phyloP scores from a whole-genome alignment of 2,113 vertebrate species.

The Sylvicapra grimmia region DNA sequence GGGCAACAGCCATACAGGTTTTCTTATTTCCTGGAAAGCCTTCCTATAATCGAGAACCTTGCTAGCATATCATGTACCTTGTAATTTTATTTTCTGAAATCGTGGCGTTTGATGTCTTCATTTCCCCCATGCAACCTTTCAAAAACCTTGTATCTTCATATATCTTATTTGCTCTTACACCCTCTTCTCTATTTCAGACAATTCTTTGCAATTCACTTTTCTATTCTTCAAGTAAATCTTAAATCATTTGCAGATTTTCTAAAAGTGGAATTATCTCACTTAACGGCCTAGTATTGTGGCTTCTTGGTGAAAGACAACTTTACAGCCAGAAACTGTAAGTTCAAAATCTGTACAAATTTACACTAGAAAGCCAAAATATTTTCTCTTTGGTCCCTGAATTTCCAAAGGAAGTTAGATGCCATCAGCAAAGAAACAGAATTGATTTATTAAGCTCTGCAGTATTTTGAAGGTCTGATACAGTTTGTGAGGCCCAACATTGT shows the following conservation, averaged over 20 bases:
- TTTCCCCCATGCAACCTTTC: slow-evolving; percentile 25
- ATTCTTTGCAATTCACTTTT: slow-evolving; percentile 27
- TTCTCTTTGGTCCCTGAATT: slow-evolving; percentile 64
- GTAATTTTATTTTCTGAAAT: slow-evolving; percentile 55
- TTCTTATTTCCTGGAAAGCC: slow-evolving; percentile 40
- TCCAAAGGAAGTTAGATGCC: slow-evolving; percentile 53
- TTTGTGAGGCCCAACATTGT: not conserved
- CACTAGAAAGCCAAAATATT: slow-evolving; percentile 67
- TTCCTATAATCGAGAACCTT: slow-evolving; percentile 28
- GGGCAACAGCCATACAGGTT: not conserved
- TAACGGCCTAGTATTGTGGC: slow-evolving; percentile 31
- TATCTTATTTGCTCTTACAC: not conserved
- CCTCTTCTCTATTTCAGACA: slow-evolving; percentile 35
- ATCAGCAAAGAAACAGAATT: not conserved
- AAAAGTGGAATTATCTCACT: slow-evolving; percentile 62
- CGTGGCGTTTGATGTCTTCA: slow-evolving; percentile 50
- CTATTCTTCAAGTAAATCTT: slow-evolving; percentile 38
- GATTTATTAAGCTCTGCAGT: not conserved
- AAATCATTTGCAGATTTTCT: slow-evolving; percentile 31
- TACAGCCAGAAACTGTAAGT: slow-evolving; percentile 63
- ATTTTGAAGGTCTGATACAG: not conserved
- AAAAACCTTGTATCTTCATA: slow-evolving; percentile 32
- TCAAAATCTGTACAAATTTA: slow-evolving; percentile 75
- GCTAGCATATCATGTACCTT: slow-evolving; percentile 20
- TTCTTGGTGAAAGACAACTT: slow-evolving; percentile 69